Evolutionary conservation across 1,140 invertebrate species (phyloP).

Genomic region (Hesperophylax magnus): DNA sequence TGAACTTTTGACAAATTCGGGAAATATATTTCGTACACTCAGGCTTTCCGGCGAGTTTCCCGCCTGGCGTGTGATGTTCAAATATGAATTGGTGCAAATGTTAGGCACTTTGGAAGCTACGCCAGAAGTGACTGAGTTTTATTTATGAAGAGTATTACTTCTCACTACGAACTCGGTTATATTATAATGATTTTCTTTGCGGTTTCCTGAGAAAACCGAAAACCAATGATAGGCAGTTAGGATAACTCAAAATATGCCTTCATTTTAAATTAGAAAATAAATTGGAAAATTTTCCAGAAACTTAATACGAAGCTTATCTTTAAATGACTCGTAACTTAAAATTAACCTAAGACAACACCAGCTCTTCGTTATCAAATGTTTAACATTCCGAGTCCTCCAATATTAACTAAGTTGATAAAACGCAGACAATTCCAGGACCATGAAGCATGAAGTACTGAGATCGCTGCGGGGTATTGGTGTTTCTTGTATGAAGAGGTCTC

Average conservation of each 20-base stretch:
- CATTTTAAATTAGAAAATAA: too few species aligned
- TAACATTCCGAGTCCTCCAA: too few species aligned
- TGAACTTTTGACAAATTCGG: constrained; percentile 58
- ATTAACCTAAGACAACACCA: too few species aligned
- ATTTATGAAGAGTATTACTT: constrained; percentile 45
- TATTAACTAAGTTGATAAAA: too few species aligned
- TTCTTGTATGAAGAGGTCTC: background rate
- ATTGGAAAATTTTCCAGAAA: too few species aligned
- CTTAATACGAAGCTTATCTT: too few species aligned
- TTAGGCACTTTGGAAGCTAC: constrained; percentile 31
- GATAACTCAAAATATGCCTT: too few species aligned
- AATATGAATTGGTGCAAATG: constrained; percentile 54
- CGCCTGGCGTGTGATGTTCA: constrained; percentile 43
- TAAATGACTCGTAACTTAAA: too few species aligned
- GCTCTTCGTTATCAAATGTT: too few species aligned
- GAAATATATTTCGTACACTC: constrained; percentile 48
- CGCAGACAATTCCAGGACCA: too few species aligned
- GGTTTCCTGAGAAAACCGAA: background rate
- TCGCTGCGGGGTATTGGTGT: background rate
- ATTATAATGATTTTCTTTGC: background rate
- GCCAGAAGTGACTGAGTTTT: constrained; percentile 49
- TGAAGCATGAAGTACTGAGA: background rate
- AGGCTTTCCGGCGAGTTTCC: constrained; percentile 14
- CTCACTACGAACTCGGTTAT: constrained; percentile 9
- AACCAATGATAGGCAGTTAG: too few species aligned